phyloP scores from a whole-genome alignment of 2,797 vertebrate species.

The Cephalopachus bancanus region DNA sequence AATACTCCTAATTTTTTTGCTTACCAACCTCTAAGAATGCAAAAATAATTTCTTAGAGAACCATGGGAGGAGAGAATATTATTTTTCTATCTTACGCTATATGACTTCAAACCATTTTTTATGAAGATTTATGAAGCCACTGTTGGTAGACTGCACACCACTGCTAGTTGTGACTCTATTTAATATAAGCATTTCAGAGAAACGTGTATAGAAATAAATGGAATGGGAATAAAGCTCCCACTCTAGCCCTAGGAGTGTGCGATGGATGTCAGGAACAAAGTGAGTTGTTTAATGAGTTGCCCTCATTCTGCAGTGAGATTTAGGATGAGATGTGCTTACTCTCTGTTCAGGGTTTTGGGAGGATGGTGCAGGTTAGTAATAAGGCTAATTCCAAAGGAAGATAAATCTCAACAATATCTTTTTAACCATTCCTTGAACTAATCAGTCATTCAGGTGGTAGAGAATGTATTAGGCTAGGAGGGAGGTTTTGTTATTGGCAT shows the following conservation, averaged over 20 bases:
- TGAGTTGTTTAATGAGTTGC: background rate
- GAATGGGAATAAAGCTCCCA: background rate
- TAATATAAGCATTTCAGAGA: conserved; percentile 2
- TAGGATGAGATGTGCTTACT: background rate
- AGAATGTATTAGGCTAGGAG: background rate
- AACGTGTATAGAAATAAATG: background rate
- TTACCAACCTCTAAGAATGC: conserved; percentile 18
- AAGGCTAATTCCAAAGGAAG: conserved; percentile 62
- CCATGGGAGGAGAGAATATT: background rate
- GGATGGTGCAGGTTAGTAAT: conserved; percentile 4
- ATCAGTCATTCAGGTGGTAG: background rate
- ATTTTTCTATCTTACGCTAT: conserved; percentile 34
- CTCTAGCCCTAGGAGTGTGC: background rate
- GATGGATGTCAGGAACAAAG: background rate
- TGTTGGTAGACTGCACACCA: background rate
- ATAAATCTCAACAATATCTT: background rate
- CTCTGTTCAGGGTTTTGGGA: conserved; percentile 12
- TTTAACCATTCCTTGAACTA: background rate
- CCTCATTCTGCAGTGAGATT: background rate
- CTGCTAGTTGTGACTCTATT: conserved; percentile 9
- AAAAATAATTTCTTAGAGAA: conserved; percentile 33
- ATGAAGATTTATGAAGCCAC: conserved; percentile 36
- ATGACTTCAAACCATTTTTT: conserved; percentile 31
- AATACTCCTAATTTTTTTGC: conserved; percentile 2
- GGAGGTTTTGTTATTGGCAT: background rate